Conservation (phyloP, 64 coral and sea anemone genomes). For the Pachyseris speciosa region DNA sequence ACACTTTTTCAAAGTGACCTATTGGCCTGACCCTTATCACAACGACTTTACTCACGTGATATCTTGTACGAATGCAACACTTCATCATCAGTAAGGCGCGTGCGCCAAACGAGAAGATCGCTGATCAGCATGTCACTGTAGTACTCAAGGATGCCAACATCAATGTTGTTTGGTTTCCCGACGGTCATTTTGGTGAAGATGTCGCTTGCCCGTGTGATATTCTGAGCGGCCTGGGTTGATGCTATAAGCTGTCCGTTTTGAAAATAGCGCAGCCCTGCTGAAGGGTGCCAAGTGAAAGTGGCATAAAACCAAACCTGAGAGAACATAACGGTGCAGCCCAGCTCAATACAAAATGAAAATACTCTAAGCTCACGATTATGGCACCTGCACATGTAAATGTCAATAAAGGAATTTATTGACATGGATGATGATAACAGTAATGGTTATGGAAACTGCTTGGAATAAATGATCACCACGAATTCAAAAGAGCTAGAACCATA, state of each 20-base stretch:
- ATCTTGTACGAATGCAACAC: conserved; percentile 86
- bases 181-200: conserved; percentile 69
- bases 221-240: neutral
- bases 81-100: conserved; percentile 60
- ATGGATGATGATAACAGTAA: too few species aligned
- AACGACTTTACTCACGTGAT: conserved; percentile 66
- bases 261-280: conserved; percentile 70
- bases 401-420: too few species aligned
- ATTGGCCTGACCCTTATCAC: too few species aligned
- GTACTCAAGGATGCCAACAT: conserved; percentile 67
- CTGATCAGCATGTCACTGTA: conserved; percentile 85
- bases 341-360: too few species aligned
- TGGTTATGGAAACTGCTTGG: too few species aligned
- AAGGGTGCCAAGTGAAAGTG: conserved; percentile 67
- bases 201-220: conserved; percentile 62
- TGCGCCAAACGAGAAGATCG: conserved; percentile 87
- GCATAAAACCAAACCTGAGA: conserved; percentile 78
- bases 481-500: too few species aligned
- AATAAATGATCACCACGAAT: too few species aligned
- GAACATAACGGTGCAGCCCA: neutral
- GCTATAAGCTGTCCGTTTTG: conserved; percentile 68
- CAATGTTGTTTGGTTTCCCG: conserved; percentile 69
- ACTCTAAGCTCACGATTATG: too few species aligned
- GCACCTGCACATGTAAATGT: too few species aligned
- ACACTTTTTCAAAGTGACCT: too few species aligned